Base-by-base conservation (phyloP, 2,888 invertebrate genomes). In the Habroteleia sp. region DNA sequence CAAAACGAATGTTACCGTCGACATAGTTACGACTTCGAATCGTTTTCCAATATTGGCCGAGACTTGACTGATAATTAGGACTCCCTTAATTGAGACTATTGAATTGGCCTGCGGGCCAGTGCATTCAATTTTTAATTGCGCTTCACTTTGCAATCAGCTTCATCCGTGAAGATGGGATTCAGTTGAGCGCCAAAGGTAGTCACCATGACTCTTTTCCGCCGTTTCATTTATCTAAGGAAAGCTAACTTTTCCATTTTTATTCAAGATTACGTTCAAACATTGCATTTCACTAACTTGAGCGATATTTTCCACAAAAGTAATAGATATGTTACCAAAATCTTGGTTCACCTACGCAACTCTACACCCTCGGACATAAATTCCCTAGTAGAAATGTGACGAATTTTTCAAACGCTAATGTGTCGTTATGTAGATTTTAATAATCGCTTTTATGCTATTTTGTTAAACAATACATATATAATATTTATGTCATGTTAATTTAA, bases 1-100 rank as follows among this genome's bases (percentile, higher is more conserved):
- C 44, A 17, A 74, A 66, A 68, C 62, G 60, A 73, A 56, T 63
- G 56, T 65, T 69, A 63, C 41, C 42, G 33, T 56, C 73, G 69
- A 62, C 78, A 80, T 62, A 78, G 79, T 78, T 79, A 46, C 68
- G 71, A 66, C 79, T 79, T 83, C 78, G 79, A 86, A 85, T 84
- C 82, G 84, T 84, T 86, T 84, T 83, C 83, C 85, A 75, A 86
- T 86, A 84, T 83, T 77, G 80, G 71, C 75, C 75, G 66, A 54
- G 66, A 54, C 63, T 68, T 74, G 71, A 76, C 76, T 83, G 80
- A 82, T 85, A 85, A 86, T 86, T 86, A 86, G 82, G 80, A 84
- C 80, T 83, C 83, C 82, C 81, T 82, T 83, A 83, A 84, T 83
- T 82, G 81, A 79, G 79, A 76, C 79, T 76, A 83, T 83, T 86